Evolutionary conservation across 2,113 vertebrate genomes (phyloP), one percentile per base, ranked within the genome.

Genomic region (Myanophis thanlyinensis): DNA sequence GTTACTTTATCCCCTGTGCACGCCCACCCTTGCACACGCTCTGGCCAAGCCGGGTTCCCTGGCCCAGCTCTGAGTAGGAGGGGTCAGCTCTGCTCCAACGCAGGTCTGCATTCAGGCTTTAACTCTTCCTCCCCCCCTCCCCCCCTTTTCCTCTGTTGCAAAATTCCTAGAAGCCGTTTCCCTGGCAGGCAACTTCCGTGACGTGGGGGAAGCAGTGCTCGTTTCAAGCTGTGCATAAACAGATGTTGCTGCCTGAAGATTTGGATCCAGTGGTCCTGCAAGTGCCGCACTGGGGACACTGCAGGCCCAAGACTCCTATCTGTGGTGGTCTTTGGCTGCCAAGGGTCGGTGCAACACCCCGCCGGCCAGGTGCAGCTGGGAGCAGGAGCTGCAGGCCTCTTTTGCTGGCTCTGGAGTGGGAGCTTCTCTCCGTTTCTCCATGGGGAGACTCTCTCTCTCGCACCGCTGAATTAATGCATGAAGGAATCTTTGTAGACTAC

Each of bases 81-180:
- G 40, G 18, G 47, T 62, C 84, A 90, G 88, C 51, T 53, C 89
- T 94, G 89, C 73, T 91, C 62, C 89, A 90, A 90, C 51, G 87
- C 0, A 85, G 53, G 92, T 49, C 90, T 94, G 92, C 92, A 85
- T 80, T 88, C 2, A 51, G 91, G 89, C 91, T 93, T 52, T 85
- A 90, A 93, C 87, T 90, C 95, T 93, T 95, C 73, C 91, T 90
- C 94, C 11, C 27, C 15, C 94, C 73, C 93, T 95, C 93, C 48
- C 93, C 95, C 95, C 91, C 92, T 91, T 95, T 93, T 94, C 88
- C 88, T 93, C 87, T 1, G 8, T 53, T 47, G 91, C 90, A 56
- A 48, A 0, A 0, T 90, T 95, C 94, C 92, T 93, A 92, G 53
- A 96, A 94, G 89, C 89, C 92, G 20, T 62, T 59, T 67, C 93